These are phyloP conservation scores for Microcaecilia unicolor DNA, from an alignment of 2,797 vertebrate genomes.

Conservation along the genomic window DNA sequence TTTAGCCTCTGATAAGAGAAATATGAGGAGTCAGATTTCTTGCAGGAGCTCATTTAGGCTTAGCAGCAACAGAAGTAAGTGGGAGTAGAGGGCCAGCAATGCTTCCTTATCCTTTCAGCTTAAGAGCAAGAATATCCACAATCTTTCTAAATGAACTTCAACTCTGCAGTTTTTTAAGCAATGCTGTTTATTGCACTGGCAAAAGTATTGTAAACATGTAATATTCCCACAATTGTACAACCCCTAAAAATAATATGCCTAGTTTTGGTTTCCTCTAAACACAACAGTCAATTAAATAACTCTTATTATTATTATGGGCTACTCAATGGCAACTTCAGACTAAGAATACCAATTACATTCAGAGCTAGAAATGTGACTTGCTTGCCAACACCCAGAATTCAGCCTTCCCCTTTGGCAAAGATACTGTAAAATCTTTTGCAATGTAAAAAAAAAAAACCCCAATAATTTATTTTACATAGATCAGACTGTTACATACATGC, in stretches of 20 bases:
- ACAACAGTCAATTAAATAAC: background rate
- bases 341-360: background rate
- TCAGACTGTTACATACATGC: too few relatives aligned
- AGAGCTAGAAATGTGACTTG: background rate
- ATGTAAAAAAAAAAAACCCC: too few relatives aligned
- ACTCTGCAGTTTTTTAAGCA: background rate
- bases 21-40: background rate
- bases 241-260: too few relatives aligned
- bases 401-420: background rate
- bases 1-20: too few relatives aligned
- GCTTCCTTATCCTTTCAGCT: background rate
- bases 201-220: background rate
- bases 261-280: background rate
- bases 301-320: background rate
- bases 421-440: background rate
- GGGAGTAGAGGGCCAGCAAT: too few relatives aligned
- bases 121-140: slow-evolving; percentile 1
- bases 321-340: background rate
- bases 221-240: background rate
- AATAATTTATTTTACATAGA: too few relatives aligned
- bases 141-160: background rate
- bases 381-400: background rate
- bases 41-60: background rate
- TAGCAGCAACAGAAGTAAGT: too few relatives aligned
- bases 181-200: background rate